Conservation (phyloP, 2,113 vertebrate genomes). For the Catagonus wagneri region DNA sequence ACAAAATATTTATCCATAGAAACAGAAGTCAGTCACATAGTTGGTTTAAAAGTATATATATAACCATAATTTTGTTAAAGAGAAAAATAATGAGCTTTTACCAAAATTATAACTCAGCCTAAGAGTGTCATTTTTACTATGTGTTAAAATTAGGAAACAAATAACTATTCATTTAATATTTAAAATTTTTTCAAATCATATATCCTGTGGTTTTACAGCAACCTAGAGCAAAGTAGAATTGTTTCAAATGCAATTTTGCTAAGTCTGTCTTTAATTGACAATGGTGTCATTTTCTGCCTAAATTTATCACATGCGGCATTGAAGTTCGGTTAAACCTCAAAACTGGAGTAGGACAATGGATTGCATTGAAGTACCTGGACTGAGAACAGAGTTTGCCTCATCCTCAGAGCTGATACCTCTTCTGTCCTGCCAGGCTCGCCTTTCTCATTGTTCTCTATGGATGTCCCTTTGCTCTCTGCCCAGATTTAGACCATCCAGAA, state of each 20-base stretch:
- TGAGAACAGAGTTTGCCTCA: background rate
- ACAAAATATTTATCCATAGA: conserved; percentile 46
- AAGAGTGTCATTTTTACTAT: conserved; percentile 33
- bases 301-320: background rate
- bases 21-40: background rate
- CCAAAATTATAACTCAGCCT: background rate
- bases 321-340: background rate
- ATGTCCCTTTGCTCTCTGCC: background rate
- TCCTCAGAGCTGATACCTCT: background rate
- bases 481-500: background rate
- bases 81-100: background rate
- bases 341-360: background rate
- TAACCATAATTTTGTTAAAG: conserved; percentile 25
- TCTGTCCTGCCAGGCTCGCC: background rate
- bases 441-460: background rate
- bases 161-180: background rate
- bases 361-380: background rate
- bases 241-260: background rate
- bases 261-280: background rate
- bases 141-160: conserved; percentile 6
- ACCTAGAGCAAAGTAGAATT: background rate
- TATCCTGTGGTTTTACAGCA: background rate
- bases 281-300: background rate
- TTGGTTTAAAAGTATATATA: background rate
- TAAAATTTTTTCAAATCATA: background rate